Evolutionary conservation across 2,797 vertebrate species (phyloP).

Genomic region (Mus minutoides): DNA sequence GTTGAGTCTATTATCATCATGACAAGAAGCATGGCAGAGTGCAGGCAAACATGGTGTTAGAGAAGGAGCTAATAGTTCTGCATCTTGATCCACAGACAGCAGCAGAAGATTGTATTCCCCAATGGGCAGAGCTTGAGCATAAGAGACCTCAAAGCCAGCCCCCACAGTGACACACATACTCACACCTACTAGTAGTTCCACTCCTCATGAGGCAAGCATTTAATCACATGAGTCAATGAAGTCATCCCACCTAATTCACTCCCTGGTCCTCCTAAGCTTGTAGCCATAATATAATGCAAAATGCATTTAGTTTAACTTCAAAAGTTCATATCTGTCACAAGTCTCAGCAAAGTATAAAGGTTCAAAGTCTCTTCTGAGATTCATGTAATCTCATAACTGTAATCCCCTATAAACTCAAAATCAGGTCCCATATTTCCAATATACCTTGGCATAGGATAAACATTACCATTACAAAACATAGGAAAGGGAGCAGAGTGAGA

Average conservation of each 20-base stretch:
- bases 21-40: not conserved
- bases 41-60: not conserved
- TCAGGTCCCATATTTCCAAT: not conserved
- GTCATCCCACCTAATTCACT: not conserved
- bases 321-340: not conserved
- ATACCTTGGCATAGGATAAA: not conserved
- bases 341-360: not conserved
- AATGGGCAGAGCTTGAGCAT: not conserved
- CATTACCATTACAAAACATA: not conserved
- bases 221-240: not conserved
- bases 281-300: not conserved
- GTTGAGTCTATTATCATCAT: not conserved
- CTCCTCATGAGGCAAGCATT: not conserved
- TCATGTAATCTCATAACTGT: not conserved
- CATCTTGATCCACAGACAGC: not conserved
- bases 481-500: no score
- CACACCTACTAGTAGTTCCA: not conserved
- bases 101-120: not conserved
- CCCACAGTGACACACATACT: not conserved
- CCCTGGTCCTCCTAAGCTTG: not conserved
- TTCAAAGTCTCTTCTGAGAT: not conserved
- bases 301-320: not conserved
- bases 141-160: not conserved
- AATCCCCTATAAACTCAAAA: not conserved
- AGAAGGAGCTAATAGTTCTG: not conserved